phyloP scores from a whole-genome alignment of 2,113 vertebrate genomes.

The Pachycephala philippinensis region DNA sequence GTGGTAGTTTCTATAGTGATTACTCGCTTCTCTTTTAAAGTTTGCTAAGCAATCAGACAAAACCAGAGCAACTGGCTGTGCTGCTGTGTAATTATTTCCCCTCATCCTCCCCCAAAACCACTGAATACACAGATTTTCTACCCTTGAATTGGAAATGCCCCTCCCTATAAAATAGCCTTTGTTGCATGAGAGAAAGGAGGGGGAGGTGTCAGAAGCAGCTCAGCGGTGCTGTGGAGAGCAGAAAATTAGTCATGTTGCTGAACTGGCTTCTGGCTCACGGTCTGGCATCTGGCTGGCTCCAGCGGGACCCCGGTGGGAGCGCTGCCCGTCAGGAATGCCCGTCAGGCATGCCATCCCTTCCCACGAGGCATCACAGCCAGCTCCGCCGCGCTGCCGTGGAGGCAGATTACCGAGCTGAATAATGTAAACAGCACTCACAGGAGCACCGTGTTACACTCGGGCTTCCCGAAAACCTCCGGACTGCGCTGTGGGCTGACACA shows the following conservation, averaged over 20 bases:
- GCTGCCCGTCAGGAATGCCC: accelerated
- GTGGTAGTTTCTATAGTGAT: conserved; percentile 71
- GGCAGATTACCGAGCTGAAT: no score
- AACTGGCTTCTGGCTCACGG: not conserved
- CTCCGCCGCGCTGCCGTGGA: not conserved
- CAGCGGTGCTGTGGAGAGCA: not conserved
- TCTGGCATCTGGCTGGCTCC: not conserved
- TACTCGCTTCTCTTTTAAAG: conserved; percentile 31
- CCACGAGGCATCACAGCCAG: accelerated
- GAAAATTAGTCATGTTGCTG: not conserved
- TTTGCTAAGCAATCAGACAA: conserved; percentile 16
- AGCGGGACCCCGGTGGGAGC: accelerated
- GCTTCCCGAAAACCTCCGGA: not conserved
- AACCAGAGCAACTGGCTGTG: conserved; percentile 11
- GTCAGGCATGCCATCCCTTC: not conserved
- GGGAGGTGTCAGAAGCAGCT: not conserved
- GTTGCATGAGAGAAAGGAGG: not conserved
- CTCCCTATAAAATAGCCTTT: conserved; percentile 28
- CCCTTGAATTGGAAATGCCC: conserved; percentile 28
- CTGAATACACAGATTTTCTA: conserved; percentile 40
- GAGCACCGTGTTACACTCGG: not conserved
- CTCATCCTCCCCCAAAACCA: not conserved
- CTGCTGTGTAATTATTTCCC: not conserved
- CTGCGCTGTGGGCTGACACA: not conserved
- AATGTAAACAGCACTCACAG: accelerated